These are phyloP conservation scores for Oxyruncus cristatus DNA, from an alignment of 2,113 vertebrate genomes.

Conservation along the genomic window DNA sequence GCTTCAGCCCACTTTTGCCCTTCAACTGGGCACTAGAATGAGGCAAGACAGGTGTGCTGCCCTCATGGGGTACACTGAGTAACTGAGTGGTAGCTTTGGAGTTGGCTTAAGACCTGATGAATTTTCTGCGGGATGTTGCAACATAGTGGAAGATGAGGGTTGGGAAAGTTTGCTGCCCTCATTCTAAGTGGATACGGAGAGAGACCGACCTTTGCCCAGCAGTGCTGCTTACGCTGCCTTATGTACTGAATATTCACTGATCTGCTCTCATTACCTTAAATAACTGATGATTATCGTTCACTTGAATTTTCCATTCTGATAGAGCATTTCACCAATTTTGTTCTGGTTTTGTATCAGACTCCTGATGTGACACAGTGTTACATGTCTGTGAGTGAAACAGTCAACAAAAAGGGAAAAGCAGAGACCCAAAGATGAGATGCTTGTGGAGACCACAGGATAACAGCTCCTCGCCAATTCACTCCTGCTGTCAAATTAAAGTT, in stretches of 20 bases:
- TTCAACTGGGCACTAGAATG: background rate
- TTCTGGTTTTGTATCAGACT: background rate
- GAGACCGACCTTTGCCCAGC: background rate
- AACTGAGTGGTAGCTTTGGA: background rate
- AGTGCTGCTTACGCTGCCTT: background rate
- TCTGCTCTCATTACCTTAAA: background rate
- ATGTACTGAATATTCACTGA: background rate
- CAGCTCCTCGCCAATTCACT: background rate
- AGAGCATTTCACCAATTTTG: background rate
- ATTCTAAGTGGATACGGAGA: background rate
- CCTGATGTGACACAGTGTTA: background rate
- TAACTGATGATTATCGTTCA: background rate
- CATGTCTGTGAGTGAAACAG: background rate
- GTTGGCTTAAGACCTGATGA: background rate
- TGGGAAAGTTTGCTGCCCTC: background rate
- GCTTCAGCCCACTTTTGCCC: background rate
- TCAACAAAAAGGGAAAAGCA: background rate
- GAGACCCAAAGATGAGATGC: rapidly evolving
- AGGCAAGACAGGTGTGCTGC: background rate
- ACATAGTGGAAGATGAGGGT: background rate
- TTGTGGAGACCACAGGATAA: background rate
- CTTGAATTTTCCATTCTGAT: background rate
- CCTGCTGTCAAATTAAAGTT: background rate
- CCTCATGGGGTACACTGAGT: background rate
- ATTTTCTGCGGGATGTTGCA: background rate